These are phyloP conservation scores for Aporophyla lueneburgensis DNA, from an alignment of 2,888 invertebrate species.

Conservation along the genomic window DNA sequence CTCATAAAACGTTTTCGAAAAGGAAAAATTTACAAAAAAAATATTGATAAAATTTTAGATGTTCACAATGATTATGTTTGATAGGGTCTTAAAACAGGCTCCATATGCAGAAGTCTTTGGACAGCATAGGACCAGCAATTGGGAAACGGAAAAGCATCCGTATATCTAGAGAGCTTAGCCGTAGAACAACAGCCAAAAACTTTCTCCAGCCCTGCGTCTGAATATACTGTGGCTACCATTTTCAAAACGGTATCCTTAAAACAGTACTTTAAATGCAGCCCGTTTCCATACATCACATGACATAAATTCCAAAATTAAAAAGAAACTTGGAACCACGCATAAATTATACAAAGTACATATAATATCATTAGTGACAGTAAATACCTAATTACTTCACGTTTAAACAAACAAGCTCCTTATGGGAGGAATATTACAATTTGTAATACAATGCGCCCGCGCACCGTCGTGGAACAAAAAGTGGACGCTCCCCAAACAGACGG, in stretches of 20 bases:
- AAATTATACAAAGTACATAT: constrained; percentile 26
- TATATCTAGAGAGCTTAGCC: no score
- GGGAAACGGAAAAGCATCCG: no score
- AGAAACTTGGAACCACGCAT: background rate
- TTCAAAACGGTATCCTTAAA: background rate
- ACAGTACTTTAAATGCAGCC: background rate
- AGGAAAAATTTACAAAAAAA: no score
- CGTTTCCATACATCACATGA: background rate
- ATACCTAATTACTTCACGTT: constrained; percentile 68
- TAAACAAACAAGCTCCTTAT: constrained; percentile 72
- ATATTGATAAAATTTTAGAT: no score
- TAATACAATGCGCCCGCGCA: constrained; percentile 81
- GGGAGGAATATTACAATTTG: constrained; percentile 86
- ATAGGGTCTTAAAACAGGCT: no score
- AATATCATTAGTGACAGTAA: constrained; percentile 62
- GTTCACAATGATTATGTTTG: no score
- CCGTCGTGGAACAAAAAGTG: constrained; percentile 76
- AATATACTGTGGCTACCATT: background rate
- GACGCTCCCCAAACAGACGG: constrained; percentile 73
- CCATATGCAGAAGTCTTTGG: no score
- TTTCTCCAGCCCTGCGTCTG: no score
- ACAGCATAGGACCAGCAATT: no score
- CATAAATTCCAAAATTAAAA: constrained; percentile 12
- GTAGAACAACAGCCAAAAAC: no score
- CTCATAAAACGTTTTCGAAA: no score